Percentiles rank a stretch among this genome's conserved stretches.
Conservation (phyloP, 2,888 invertebrate species). For the Melikaiella ostensackeni region DNA sequence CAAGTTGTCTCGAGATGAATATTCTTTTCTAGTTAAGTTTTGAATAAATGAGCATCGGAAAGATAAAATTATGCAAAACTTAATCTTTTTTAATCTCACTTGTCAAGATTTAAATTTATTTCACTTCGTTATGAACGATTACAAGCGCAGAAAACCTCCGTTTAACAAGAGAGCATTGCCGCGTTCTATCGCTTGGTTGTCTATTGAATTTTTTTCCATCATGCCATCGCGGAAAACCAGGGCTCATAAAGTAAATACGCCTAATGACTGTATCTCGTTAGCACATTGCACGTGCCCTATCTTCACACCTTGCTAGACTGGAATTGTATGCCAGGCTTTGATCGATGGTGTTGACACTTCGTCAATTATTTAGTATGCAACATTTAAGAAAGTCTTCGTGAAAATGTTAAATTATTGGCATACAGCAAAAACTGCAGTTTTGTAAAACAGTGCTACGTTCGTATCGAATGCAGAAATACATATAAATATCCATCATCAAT, state of each 20-base stretch:
- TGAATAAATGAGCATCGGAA: background rate
- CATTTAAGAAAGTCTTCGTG: too few relatives aligned
- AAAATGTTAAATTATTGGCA: too few relatives aligned
- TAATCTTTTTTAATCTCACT: background rate
- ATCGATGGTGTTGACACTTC: background rate
- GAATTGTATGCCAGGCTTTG: constrained; percentile 44
- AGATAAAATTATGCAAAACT: background rate
- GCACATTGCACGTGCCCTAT: constrained; percentile 70
- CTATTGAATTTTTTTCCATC: constrained; percentile 70
- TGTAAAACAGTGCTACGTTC: too few relatives aligned
- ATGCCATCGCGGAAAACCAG: constrained; percentile 52
- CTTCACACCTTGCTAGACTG: constrained; percentile 51
- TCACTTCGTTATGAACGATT: constrained; percentile 57
- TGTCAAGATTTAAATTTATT: constrained; percentile 51
- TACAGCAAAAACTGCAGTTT: too few relatives aligned
- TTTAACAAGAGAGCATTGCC: constrained; percentile 62
- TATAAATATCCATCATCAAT: background rate
- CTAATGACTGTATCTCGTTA: constrained; percentile 71
- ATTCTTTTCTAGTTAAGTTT: background rate
- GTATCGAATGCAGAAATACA: too few relatives aligned
- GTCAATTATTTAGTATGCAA: background rate
- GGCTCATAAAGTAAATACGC: constrained; percentile 70
- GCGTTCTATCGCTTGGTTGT: constrained; percentile 70
- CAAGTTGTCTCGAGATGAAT: background rate
- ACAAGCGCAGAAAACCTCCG: constrained; percentile 51